Base-by-base conservation (phyloP, 2,797 vertebrate genomes). In the Gallinago solitaria region DNA sequence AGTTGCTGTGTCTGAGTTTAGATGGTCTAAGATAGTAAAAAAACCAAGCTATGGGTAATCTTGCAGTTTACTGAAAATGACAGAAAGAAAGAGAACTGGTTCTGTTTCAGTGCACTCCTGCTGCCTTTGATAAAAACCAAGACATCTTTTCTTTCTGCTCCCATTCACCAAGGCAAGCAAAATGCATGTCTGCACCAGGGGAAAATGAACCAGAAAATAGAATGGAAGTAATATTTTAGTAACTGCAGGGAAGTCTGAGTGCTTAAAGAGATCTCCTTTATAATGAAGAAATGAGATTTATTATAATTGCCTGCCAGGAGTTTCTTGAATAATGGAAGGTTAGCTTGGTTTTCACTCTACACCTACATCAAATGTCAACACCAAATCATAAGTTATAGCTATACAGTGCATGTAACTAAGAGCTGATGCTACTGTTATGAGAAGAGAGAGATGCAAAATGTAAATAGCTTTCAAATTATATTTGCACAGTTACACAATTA, bases 161-260 rank as follows among this genome's bases (percentile, higher is more conserved):
- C 57, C 50, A 23, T 91, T 95, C 75, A 78, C 51, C 68, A 28
- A 37, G 51, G 51, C 15, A 76, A 37, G 20, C 37, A 32, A 83
- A 91, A n/a, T 39, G 64, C 79, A 27, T 13, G 37, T 69, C 56
- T 83, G 35, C 73, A 68, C 60, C 82, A 67, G 68, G 91, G 57
- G 41, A 96, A 92, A 93, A 83, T 37, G 80, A 95, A 93, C 82
- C 73, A 91, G 88, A 87, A 97, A 95, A 87, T 9, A 92, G 91
- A 63, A 87, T 96, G 83, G 93, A 98, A 97, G 87, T 87, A 87
- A 93, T 63, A 93, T 83, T 94, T 92, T 78, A 76, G 83, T 96
- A 94, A 91, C 93, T 91, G 39, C 68, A 94, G 89, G 83, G 93
- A 95, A 94, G 56, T 61, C 28, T 8, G 76, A 80, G 92, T 65